phyloP scores from a whole-genome alignment of 2,888 invertebrate species.

The Drosophila meridiana region DNA sequence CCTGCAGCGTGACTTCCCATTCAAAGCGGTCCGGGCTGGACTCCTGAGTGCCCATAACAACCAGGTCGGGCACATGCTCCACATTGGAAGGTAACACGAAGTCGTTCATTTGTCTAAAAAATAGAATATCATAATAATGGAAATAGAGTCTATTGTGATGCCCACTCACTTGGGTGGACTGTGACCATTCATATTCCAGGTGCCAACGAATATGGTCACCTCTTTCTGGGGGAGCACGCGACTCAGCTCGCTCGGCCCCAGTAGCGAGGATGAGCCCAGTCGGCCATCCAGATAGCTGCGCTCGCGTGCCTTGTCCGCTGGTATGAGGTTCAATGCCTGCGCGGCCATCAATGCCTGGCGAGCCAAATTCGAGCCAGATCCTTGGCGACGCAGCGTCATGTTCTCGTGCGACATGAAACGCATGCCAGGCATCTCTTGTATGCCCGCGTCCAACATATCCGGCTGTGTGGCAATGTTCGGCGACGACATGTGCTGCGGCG shows the following conservation, averaged over 20 bases:
- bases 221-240: slow-evolving; percentile 94
- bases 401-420: slow-evolving; percentile 84
- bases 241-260: slow-evolving; percentile 94
- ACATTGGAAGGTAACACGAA: slow-evolving; percentile 94
- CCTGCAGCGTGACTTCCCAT: slow-evolving; percentile 96
- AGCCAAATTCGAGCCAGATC: slow-evolving; percentile 85
- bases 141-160: not conserved
- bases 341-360: slow-evolving; percentile 91
- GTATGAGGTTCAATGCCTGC: slow-evolving; percentile 92
- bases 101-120: slow-evolving; percentile 91
- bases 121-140: not conserved
- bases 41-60: slow-evolving; percentile 97
- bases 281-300: slow-evolving; percentile 93
- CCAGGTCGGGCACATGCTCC: slow-evolving; percentile 94
- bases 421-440: slow-evolving; percentile 64
- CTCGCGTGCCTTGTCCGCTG: slow-evolving; percentile 92
- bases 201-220: slow-evolving; percentile 94
- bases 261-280: slow-evolving; percentile 91
- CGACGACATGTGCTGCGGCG: slow-evolving; percentile 84
- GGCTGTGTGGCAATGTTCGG: slow-evolving; percentile 83
- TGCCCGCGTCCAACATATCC: slow-evolving; percentile 52
- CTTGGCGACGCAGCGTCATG: slow-evolving; percentile 78
- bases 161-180: slow-evolving; percentile 90
- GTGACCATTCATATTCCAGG: slow-evolving; percentile 99
- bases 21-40: slow-evolving; percentile 94